Percentiles rank a stretch among this genome's conserved stretches.
Conservation (phyloP, 2,888 invertebrate species). For the Noctua pronuba region DNA sequence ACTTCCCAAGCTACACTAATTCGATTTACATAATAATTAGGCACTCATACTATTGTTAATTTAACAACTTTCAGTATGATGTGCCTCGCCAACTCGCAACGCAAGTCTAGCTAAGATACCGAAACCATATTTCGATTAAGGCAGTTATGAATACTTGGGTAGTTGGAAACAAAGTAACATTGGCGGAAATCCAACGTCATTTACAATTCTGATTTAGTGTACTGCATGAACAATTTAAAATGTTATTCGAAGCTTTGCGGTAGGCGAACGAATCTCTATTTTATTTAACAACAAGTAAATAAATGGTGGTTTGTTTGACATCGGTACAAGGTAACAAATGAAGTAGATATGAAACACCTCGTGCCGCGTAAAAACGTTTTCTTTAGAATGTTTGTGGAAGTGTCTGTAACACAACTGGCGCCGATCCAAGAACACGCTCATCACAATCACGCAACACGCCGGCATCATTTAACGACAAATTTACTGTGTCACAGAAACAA, state of each 20-base stretch:
- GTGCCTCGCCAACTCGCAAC: conserved; percentile 48
- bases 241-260: conserved; percentile 72
- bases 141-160: conserved; percentile 78
- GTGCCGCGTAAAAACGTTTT: conserved; percentile 76
- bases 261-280: conserved; percentile 63
- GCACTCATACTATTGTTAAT: conserved; percentile 37
- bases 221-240: conserved; percentile 82
- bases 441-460: conserved; percentile 82
- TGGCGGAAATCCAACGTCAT: conserved; percentile 87
- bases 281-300: conserved; percentile 68
- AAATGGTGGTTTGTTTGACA: conserved; percentile 73
- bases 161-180: conserved; percentile 84
- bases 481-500: conserved; percentile 76
- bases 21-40: conserved; percentile 58
- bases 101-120: conserved; percentile 68
- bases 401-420: conserved; percentile 79
- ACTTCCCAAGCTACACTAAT: conserved; percentile 59
- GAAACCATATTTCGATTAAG: conserved; percentile 78
- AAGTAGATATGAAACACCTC: conserved; percentile 73
- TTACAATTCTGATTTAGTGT: conserved; percentile 84
- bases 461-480: conserved; percentile 84
- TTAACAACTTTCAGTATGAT: conserved; percentile 38
- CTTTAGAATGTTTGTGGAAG: conserved; percentile 76
- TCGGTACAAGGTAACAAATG: conserved; percentile 73
- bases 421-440: conserved; percentile 79